Evolutionary conservation across 2,797 vertebrate genomes (phyloP).

Genomic region (Gambelia wislizenii): DNA sequence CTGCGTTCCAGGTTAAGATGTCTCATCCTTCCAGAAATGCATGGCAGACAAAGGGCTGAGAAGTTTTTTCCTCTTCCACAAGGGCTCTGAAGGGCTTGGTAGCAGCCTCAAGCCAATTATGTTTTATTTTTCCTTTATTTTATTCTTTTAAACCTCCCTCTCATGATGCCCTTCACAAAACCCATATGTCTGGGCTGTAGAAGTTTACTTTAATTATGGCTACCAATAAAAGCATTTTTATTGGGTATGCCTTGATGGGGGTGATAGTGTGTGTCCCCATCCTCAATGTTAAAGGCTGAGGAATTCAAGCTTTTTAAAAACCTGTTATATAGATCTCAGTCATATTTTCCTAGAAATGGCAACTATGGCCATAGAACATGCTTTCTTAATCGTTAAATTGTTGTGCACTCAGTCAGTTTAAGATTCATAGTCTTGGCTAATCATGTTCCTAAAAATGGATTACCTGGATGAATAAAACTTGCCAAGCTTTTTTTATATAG

Average conservation of each 20-base stretch:
- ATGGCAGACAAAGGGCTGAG: background rate
- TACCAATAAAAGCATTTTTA: conserved; percentile 13
- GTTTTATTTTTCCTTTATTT: background rate
- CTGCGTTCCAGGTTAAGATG: background rate
- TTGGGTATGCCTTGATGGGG: accelerated
- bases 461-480: background rate
- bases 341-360: conserved; percentile 51
- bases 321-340: conserved; percentile 23
- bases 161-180: conserved; percentile 4
- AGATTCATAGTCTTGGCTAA: background rate
- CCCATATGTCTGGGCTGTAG: conserved; percentile 16
- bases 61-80: conserved; percentile 24
- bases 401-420: background rate
- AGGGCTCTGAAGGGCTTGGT: background rate
- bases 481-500: background rate
- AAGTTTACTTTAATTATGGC: background rate
- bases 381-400: background rate
- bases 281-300: background rate
- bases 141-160: background rate
- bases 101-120: background rate
- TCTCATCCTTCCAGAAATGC: background rate
- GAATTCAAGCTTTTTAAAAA: conserved; percentile 35
- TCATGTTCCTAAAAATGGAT: background rate
- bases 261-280: background rate
- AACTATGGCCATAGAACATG: background rate